Conservation (phyloP, 2,888 invertebrate genomes). For the Drosophila nr. perissopoda region DNA sequence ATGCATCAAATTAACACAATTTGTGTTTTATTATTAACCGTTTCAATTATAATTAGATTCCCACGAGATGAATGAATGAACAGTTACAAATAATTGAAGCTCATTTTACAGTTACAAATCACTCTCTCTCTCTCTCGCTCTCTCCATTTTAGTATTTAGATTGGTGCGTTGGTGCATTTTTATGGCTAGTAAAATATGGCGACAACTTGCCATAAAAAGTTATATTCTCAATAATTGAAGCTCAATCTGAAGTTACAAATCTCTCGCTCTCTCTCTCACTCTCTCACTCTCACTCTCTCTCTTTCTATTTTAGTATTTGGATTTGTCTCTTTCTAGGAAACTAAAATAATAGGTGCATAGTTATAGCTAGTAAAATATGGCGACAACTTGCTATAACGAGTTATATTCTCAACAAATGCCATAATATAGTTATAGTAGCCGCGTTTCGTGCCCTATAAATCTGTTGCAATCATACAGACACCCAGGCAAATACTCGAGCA, state of each 20-base stretch:
- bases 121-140: not conserved
- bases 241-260: too few species aligned
- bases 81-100: too few species aligned
- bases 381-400: not conserved
- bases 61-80: not conserved
- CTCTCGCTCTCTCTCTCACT: rapidly evolving
- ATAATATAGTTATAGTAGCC: not conserved
- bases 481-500: constrained; percentile 33
- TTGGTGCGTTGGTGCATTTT: too few species aligned
- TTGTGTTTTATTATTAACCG: not conserved
- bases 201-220: too few species aligned
- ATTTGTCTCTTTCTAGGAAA: too few species aligned
- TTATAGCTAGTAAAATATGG: too few species aligned
- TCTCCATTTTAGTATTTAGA: too few species aligned
- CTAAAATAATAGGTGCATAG: not conserved
- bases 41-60: not conserved
- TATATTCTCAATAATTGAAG: too few species aligned
- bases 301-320: too few species aligned
- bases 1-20: not conserved
- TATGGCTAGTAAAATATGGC: too few species aligned
- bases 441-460: constrained; percentile 13
- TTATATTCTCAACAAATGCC: not conserved
- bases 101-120: not conserved
- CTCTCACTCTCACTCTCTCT: too few species aligned
- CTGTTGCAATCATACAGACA: constrained; percentile 74